Evolutionary conservation across 2,113 vertebrate species (phyloP).

Genomic region (Fregetta grallaria): DNA sequence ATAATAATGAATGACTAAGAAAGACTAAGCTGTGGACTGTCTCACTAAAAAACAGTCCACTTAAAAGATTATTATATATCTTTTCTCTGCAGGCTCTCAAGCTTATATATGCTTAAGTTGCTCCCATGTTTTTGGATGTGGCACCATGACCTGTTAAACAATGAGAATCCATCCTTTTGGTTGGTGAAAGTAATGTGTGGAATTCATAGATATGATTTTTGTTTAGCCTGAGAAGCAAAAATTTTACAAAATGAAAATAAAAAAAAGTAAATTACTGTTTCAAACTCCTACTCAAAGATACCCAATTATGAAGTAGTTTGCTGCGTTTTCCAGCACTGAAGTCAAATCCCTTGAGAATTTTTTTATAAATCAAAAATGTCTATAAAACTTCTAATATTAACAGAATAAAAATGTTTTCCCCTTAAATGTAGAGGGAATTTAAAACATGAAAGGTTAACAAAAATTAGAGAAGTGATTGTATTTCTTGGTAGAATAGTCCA

Average conservation of each 20-base stretch:
- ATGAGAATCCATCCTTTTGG: not conserved
- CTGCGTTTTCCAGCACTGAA: conserved; percentile 31
- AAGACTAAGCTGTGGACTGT: not conserved
- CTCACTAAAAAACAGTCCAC: not conserved
- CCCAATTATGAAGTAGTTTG: conserved; percentile 44
- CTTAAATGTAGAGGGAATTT: not conserved
- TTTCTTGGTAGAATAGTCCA: not conserved
- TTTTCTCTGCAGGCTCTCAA: not conserved
- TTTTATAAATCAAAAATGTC: conserved; percentile 33
- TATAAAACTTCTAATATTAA: conserved; percentile 33
- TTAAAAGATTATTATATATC: not conserved
- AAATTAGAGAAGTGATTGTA: not conserved
- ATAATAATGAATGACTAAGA: conserved; percentile 5
- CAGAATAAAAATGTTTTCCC: not conserved
- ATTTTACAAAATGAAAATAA: conserved; percentile 31
- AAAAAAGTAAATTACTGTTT: conserved; percentile 2
- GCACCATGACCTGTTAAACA: not conserved
- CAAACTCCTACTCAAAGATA: conserved; percentile 55
- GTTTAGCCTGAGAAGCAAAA: conserved; percentile 35
- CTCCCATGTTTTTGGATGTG: not conserved
- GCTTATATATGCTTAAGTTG: not conserved
- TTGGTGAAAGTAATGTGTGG: not conserved
- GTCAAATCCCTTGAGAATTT: conserved; percentile 14
- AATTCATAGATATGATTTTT: not conserved
- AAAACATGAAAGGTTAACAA: not conserved